phyloP scores from a whole-genome alignment of 2,797 vertebrate genomes.

The Mallotus villosus region DNA sequence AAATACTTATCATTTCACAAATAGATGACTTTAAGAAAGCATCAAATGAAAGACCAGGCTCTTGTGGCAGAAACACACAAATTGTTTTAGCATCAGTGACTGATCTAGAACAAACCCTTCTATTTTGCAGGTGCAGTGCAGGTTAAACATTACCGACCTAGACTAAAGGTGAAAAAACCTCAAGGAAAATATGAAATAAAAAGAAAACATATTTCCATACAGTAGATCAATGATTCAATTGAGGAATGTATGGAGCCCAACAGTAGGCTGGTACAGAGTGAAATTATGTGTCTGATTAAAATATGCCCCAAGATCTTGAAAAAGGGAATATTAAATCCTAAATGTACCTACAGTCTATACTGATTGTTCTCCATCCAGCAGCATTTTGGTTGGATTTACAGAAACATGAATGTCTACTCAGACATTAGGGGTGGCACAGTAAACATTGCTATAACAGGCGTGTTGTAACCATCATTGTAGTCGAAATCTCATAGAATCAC shows the following conservation, averaged over 20 bases:
- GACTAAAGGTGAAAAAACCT: background rate
- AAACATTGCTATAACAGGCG: background rate
- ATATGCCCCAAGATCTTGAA: too few relatives aligned
- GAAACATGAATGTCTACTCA: background rate
- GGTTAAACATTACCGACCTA: too few relatives aligned
- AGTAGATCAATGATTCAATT: too few relatives aligned
- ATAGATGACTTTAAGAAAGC: slow-evolving; percentile 3
- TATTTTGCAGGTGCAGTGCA: too few relatives aligned
- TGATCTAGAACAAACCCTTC: background rate
- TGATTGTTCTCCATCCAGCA: too few relatives aligned
- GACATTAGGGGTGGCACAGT: background rate
- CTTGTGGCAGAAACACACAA: slow-evolving; percentile 26
- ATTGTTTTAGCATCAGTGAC: background rate
- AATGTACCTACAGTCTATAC: too few relatives aligned
- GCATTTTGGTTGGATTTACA: background rate
- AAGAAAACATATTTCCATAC: too few relatives aligned
- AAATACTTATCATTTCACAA: background rate
- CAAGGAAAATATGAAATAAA: too few relatives aligned
- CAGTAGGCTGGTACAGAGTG: too few relatives aligned
- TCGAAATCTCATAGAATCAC: background rate
- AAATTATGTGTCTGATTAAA: too few relatives aligned
- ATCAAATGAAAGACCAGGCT: slow-evolving; percentile 23
- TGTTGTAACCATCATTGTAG: background rate
- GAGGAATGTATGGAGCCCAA: too few relatives aligned
- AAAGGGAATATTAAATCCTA: too few relatives aligned